Evolutionary conservation across 92 coral and sea anemone species (phyloP), one percentile per base, ranked within the genome.

Genomic region (Parazoanthus swiftii): DNA sequence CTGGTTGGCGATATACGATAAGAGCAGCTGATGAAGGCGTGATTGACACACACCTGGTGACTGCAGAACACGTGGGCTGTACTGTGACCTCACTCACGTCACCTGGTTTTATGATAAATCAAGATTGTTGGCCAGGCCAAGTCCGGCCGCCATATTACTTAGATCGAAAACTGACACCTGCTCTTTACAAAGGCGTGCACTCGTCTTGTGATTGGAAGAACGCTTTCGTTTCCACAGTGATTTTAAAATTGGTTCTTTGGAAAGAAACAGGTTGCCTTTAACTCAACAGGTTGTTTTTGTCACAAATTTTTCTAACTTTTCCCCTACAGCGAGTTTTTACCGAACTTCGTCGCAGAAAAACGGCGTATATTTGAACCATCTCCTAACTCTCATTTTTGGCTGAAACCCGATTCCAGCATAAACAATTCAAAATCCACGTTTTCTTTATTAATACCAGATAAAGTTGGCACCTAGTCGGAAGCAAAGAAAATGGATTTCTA

Each of bases 31-130:
- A 81, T 77, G 76, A 80, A 44, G 54, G 58, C 79, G 67, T 93
- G 93, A 95, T 91, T 91, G 96, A 91, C 95, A 93, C 87, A 90
- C 98, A 95, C 94, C 98, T 95, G 98, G 98, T 86, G 88, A 91
- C 90, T 92, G 82, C 92, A 86, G 86, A 89, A 95, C 98, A 95
- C 98, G 98, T 95, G 98, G 96, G 89, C 59, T 78, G 88, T 87
- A 91, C 90, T 89, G 92, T 89, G 95, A 92, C 91, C 93, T 86
- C 91, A 77, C 80, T 14, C 48, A 83, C 76, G 92, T 95, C 98
- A 95, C 94, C 98, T 95, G 98, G 86, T 81, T 89, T 88, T 90
- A 80, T 91, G 90, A 90, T 89, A 88, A 91, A 90, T 91, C 98
- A 93, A 91, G 75, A 84, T 43, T 84, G 66, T 68, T 84, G 26